These are phyloP conservation scores for Corydoras sp. DNA, from an alignment of 2,113 vertebrate species.

Conservation along the genomic window DNA sequence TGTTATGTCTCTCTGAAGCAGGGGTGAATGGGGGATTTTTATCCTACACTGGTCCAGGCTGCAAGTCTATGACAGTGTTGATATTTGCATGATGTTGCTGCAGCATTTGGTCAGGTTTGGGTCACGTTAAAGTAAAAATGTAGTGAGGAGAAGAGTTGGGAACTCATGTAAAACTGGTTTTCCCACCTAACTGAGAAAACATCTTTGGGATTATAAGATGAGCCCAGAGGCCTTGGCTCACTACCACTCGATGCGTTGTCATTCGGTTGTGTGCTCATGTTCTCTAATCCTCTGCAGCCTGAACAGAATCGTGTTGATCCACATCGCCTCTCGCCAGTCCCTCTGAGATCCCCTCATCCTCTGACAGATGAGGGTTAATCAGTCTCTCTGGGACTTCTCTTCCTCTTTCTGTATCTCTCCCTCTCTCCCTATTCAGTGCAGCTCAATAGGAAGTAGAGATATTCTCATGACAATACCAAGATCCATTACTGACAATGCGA, in stretches of 20 bases:
- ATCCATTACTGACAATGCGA: background rate
- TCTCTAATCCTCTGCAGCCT: conserved; percentile 23
- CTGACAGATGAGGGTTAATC: conserved; percentile 85
- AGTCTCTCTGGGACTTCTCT: conserved; percentile 76
- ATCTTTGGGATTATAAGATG: background rate
- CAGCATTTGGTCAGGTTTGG: no score
- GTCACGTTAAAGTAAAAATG: no score
- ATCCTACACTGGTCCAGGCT: no score
- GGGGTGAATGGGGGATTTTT: background rate
- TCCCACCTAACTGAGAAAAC: background rate
- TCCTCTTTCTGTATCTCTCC: conserved; percentile 2
- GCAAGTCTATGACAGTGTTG: background rate
- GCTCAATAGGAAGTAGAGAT: background rate
- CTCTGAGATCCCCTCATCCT: conserved; percentile 76
- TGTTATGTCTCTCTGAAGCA: background rate
- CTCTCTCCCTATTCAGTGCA: background rate
- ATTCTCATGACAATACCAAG: conserved; percentile 3
- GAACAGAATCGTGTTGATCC: conserved; percentile 22
- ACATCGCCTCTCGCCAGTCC: conserved; percentile 49
- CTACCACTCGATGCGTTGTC: conserved; percentile 3
- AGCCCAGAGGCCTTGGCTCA: background rate
- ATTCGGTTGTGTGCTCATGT: background rate
- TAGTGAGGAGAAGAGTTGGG: background rate
- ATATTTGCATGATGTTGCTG: background rate
- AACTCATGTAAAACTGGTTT: background rate